Evolutionary conservation across 1,140 invertebrate genomes (phyloP).

Genomic region (Pseudoatta argentina): DNA sequence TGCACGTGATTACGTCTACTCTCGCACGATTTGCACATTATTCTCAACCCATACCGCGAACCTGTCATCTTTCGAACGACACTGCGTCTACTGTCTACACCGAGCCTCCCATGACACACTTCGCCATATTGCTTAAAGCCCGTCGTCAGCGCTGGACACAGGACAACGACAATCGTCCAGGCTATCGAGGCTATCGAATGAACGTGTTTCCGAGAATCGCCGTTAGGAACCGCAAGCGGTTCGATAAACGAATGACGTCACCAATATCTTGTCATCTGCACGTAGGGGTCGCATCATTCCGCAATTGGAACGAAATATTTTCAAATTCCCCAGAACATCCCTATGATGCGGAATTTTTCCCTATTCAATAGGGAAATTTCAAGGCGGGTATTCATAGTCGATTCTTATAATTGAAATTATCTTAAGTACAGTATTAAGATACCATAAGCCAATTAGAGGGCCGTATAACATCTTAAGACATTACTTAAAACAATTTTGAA

Average conservation of each 20-base stretch:
- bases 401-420: too few relatives aligned
- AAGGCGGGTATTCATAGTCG: too few relatives aligned
- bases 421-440: too few relatives aligned
- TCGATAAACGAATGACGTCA: not conserved
- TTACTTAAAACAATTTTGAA: too few relatives aligned
- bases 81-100: slow-evolving; percentile 75
- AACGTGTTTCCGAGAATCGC: slow-evolving; percentile 61
- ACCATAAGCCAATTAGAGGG: too few relatives aligned
- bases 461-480: too few relatives aligned
- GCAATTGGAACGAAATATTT: too few relatives aligned
- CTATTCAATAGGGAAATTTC: too few relatives aligned
- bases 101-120: slow-evolving; percentile 84
- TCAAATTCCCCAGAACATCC: too few relatives aligned
- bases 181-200: slow-evolving; percentile 68
- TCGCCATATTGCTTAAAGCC: slow-evolving; percentile 83
- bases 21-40: slow-evolving; percentile 70
- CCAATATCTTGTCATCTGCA: not conserved
- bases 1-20: slow-evolving; percentile 70
- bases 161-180: slow-evolving; percentile 63
- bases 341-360: too few relatives aligned
- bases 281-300: too few relatives aligned
- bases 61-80: slow-evolving; percentile 78
- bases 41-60: slow-evolving; percentile 79
- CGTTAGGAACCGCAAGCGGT: slow-evolving; percentile 67
- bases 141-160: slow-evolving; percentile 56